Conservation (phyloP, 2,113 vertebrate genomes). For the Macquaria australasica region DNA sequence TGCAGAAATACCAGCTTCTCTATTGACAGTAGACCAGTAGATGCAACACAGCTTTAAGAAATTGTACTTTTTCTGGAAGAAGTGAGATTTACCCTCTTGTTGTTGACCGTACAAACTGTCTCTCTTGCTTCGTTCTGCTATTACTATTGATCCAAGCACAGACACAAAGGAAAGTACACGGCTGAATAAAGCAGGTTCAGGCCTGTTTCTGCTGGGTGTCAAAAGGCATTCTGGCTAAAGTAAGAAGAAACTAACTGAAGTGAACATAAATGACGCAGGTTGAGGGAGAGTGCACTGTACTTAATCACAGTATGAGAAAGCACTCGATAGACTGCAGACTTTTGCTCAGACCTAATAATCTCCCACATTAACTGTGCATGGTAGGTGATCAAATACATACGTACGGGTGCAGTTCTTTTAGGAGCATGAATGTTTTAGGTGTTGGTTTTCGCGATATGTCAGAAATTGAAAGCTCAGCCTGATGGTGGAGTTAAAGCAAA, state of each 20-base stretch:
- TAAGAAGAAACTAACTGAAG: conserved; percentile 33
- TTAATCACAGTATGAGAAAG: conserved; percentile 35
- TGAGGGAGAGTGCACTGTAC: conserved; percentile 21
- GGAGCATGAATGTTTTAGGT: background rate
- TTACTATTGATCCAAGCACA: conserved; percentile 25
- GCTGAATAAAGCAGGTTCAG: conserved; percentile 23
- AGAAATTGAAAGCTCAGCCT: background rate
- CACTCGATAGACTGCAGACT: conserved; percentile 13
- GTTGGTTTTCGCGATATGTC: background rate
- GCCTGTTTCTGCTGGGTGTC: background rate
- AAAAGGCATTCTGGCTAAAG: conserved; percentile 35
- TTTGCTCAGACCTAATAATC: conserved; percentile 7
- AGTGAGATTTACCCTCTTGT: background rate
- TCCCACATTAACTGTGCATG: conserved; percentile 6
- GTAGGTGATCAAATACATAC: background rate
- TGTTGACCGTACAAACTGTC: conserved; percentile 1
- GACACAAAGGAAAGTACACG: background rate
- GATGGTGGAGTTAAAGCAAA: background rate
- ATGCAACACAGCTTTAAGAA: background rate
- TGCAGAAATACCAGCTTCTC: background rate
- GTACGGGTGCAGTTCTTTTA: background rate
- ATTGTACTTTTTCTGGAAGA: background rate
- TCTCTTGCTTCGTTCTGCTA: conserved; percentile 2
- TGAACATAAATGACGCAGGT: conserved; percentile 30
- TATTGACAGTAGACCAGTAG: background rate